Percentiles rank a stretch among this genome's conserved stretches.
These are phyloP conservation scores for Erithacus rubecula DNA, from an alignment of 2,797 vertebrate genomes.

Conservation along the genomic window DNA sequence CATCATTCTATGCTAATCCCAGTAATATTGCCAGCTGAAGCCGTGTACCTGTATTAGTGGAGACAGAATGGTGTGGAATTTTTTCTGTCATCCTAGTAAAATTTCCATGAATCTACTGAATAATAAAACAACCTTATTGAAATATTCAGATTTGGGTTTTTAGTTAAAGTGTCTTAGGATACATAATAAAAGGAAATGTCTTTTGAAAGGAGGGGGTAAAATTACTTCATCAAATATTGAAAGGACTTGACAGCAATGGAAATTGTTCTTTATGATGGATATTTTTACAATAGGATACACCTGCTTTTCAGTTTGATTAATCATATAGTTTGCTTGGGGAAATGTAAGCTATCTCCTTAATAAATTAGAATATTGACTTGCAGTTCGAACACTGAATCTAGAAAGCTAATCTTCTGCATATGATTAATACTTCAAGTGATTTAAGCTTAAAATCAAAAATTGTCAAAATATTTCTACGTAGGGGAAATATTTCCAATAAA, in stretches of 20 bases:
- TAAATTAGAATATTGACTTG: conserved; percentile 41
- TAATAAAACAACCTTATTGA: conserved; percentile 99
- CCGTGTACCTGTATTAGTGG: conserved; percentile 91
- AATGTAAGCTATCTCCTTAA: conserved; percentile 35
- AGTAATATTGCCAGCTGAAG: conserved; percentile 98
- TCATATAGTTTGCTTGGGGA: conserved; percentile 67
- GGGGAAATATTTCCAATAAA: conserved; percentile 27
- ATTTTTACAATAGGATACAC: conserved; percentile 67
- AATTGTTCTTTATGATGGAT: conserved; percentile 73
- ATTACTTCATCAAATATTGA: conserved; percentile 84
- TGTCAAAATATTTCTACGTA: conserved; percentile 12
- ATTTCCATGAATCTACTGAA: conserved; percentile 97
- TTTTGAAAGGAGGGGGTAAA: conserved; percentile 79
- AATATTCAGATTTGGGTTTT: conserved; percentile 99
- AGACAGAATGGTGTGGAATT: conserved; percentile 89
- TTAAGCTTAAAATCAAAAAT: conserved; percentile 19
- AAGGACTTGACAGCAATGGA: conserved; percentile 77
- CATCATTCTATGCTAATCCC: conserved; percentile 98
- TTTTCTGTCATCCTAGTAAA: conserved; percentile 90
- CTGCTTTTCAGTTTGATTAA: conserved; percentile 71
- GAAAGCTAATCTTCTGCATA: conserved; percentile 1
- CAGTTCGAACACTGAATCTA: conserved; percentile 20
- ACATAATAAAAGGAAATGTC: conserved; percentile 92
- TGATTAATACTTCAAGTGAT: conserved; percentile 13
- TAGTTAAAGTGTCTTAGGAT: conserved; percentile 96